These are phyloP conservation scores for Dendrolimus pini DNA, from an alignment of 2,888 invertebrate species.

Conservation along the genomic window DNA sequence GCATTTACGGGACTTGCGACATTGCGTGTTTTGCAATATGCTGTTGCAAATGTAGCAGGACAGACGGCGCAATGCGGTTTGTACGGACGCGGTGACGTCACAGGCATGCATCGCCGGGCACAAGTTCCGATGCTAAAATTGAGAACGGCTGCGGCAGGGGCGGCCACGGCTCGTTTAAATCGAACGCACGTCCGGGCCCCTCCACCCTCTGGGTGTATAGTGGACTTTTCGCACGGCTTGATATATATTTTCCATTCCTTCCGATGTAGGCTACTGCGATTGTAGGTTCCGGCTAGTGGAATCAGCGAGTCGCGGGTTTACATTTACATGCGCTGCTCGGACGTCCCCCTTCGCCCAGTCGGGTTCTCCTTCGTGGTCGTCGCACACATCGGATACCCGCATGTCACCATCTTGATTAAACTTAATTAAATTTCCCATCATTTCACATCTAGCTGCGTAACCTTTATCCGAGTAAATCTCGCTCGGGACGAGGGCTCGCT, in stretches of 20 bases:
- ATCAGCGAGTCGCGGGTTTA: constrained; percentile 15
- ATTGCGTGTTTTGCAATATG: neutral
- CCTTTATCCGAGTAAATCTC: constrained; percentile 4
- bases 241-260: constrained; percentile 74
- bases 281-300: constrained; percentile 49
- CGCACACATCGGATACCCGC: constrained; percentile 33
- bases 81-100: constrained; percentile 1
- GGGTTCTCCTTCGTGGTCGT: constrained; percentile 16
- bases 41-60: too few relatives aligned
- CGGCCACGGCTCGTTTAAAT: constrained; percentile 67
- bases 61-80: too few relatives aligned
- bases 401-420: constrained; percentile 50
- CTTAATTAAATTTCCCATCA: constrained; percentile 43
- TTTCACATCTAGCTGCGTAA: constrained; percentile 10
- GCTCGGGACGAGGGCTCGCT: constrained; percentile 1
- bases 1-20: neutral
- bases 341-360: constrained; percentile 26
- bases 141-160: constrained; percentile 32
- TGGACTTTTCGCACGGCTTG: constrained; percentile 74
- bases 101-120: constrained; percentile 10
- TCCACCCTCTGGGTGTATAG: constrained; percentile 63
- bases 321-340: constrained; percentile 46
- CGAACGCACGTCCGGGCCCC: constrained; percentile 71
- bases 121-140: constrained; percentile 34
- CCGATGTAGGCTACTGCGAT: constrained; percentile 62